Evolutionary conservation across 2,888 invertebrate genomes (phyloP).

Genomic region (Gastrophysa polygoni): DNA sequence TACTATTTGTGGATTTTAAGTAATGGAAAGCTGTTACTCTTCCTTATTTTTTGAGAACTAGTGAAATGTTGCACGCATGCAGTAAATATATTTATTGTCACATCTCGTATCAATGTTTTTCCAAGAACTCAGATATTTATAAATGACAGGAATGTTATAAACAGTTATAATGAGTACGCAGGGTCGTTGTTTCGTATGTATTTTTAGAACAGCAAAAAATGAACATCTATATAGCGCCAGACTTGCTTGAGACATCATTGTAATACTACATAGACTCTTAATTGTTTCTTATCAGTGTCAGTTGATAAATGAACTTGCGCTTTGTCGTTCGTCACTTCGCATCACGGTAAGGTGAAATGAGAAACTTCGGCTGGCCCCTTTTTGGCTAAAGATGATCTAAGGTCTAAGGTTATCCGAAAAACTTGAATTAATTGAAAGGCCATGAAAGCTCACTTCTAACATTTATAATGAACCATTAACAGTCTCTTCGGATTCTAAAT

Average conservation of each 20-base stretch:
- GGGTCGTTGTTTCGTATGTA: conserved; percentile 44
- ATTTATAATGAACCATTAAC: no score
- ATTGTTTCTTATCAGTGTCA: not conserved
- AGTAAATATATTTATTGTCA: conserved; percentile 18
- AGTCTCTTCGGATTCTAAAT: no score
- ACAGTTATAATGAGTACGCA: conserved; percentile 49
- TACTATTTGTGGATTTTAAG: no score
- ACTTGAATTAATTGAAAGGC: no score
- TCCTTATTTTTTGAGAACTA: not conserved
- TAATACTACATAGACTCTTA: not conserved
- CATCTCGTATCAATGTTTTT: conserved; percentile 30
- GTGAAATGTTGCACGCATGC: not conserved
- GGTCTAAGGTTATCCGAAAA: no score
- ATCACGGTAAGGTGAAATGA: no score
- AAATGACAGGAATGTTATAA: conserved; percentile 42
- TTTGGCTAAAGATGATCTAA: no score
- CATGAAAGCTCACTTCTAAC: no score
- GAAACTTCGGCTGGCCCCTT: no score
- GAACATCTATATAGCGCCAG: conserved; percentile 23
- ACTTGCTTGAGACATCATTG: conserved; percentile 28
- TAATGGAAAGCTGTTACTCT: not conserved
- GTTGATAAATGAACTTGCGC: not conserved
- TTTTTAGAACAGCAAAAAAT: conserved; percentile 27
- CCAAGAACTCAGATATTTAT: conserved; percentile 43
- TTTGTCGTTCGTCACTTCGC: not conserved